These are phyloP conservation scores for Cranoglanis bouderius DNA, from an alignment of 2,113 vertebrate genomes.

Conservation along the genomic window DNA sequence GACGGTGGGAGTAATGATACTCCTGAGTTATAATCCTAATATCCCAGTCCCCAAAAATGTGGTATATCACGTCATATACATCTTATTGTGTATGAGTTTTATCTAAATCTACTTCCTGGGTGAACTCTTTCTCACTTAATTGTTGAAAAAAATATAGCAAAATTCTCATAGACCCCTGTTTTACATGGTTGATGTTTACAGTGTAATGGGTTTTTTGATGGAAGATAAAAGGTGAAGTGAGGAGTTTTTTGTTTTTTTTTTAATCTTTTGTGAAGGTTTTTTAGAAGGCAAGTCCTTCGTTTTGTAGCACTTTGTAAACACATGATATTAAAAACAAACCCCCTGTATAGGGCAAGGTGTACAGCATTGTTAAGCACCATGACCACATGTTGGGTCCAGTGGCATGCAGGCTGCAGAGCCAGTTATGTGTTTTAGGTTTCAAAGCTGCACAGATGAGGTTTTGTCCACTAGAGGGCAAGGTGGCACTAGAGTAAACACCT, in stretches of 20 bases:
- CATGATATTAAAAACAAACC: not conserved
- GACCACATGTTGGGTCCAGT: slow-evolving; percentile 3
- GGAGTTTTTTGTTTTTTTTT: not conserved
- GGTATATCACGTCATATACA: not conserved
- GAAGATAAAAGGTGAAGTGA: not conserved
- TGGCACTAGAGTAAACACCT: not conserved
- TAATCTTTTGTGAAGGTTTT: slow-evolving; percentile 14
- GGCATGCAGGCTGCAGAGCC: not conserved
- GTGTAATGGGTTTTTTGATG: slow-evolving; percentile 6
- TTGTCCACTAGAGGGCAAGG: slow-evolving; percentile 17
- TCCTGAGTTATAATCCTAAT: not conserved
- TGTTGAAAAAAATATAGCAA: not conserved
- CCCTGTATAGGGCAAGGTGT: not conserved
- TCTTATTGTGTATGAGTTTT: not conserved
- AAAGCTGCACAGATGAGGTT: slow-evolving; percentile 19
- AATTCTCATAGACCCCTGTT: slow-evolving; percentile 2
- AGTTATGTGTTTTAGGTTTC: not conserved
- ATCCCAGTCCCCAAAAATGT: not conserved
- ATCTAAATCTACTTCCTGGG: not conserved
- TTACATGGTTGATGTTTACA: slow-evolving; percentile 43
- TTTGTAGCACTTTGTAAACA: slow-evolving; percentile 52
- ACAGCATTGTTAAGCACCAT: slow-evolving; percentile 32
- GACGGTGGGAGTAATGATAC: not conserved
- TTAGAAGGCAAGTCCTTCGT: slow-evolving; percentile 8
- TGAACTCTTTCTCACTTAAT: not conserved